Conservation (phyloP, 35 echinoderm and acorn worm genomes). For the Holothuria glaberrima region DNA sequence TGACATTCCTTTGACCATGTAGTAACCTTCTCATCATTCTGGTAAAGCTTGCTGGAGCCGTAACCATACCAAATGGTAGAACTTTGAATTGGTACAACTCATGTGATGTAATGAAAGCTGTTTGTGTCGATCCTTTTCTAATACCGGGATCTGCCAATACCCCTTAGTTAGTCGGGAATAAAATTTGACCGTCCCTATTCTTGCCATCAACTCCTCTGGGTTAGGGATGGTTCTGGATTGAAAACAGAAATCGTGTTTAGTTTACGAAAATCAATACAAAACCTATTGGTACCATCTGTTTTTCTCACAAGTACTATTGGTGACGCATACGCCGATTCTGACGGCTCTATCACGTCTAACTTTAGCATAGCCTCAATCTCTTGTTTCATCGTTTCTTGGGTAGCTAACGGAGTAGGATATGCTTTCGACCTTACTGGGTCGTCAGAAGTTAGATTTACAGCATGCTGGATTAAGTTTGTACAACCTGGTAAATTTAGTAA, state of each 20-base stretch:
- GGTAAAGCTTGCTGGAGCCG: too few species aligned
- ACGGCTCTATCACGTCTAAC: conserved; percentile 60
- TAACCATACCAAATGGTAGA: too few species aligned
- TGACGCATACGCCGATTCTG: too few species aligned
- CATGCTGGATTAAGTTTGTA: conserved; percentile 38
- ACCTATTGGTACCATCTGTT: too few species aligned
- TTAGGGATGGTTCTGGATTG: conserved; percentile 58
- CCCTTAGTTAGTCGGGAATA: conserved; percentile 34
- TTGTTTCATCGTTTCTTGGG: not conserved
- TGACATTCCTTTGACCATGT: too few species aligned
- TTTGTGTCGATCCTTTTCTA: not conserved
- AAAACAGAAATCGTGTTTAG: conserved; percentile 55
- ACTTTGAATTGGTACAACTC: too few species aligned
- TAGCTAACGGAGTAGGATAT: conserved; percentile 54
- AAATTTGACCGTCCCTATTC: not conserved
- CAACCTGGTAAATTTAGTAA: conserved; percentile 65
- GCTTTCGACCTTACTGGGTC: conserved; percentile 52
- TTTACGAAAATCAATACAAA: too few species aligned
- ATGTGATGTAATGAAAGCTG: conserved; percentile 20
- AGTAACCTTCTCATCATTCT: too few species aligned
- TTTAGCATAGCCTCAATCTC: conserved; percentile 50
- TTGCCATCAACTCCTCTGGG: conserved; percentile 38
- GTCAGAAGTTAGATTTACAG: conserved; percentile 41
- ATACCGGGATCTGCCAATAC: too few species aligned
- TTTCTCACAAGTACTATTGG: too few species aligned